Conservation (phyloP, 1,140 invertebrate genomes). For the Araneus ventricosus region DNA sequence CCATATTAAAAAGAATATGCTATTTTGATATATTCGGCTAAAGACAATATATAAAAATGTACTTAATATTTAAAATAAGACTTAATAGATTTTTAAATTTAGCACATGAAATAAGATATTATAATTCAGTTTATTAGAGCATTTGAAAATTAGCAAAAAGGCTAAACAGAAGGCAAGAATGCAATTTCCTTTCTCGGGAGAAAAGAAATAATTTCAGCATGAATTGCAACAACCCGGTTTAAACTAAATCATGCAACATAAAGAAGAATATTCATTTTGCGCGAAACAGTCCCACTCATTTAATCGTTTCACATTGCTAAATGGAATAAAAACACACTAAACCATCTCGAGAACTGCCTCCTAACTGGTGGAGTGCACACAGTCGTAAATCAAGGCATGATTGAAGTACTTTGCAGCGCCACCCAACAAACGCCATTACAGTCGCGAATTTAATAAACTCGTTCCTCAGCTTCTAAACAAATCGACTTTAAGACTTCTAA, state of each 20-base stretch:
- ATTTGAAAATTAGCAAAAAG: too few relatives aligned
- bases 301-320: neutral
- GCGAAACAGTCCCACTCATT: neutral
- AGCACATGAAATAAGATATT: too few relatives aligned
- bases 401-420: constrained; percentile 27
- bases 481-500: constrained; percentile 64
- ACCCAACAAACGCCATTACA: constrained; percentile 5
- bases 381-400: constrained; percentile 39
- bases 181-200: too few relatives aligned
- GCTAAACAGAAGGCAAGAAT: too few relatives aligned
- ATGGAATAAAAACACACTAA: constrained; percentile 37
- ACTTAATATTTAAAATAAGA: too few relatives aligned
- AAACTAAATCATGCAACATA: neutral
- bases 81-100: too few relatives aligned
- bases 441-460: constrained; percentile 51
- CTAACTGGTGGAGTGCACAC: neutral
- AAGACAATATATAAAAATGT: too few relatives aligned
- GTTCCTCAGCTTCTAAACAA: constrained; percentile 40
- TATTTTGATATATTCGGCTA: too few relatives aligned
- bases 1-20: too few relatives aligned
- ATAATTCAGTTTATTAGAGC: too few relatives aligned
- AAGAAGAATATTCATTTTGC: neutral
- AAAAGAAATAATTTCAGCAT: too few relatives aligned
- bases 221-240: too few relatives aligned
- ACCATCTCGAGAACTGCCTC: neutral